Base-by-base conservation (phyloP, 2,888 invertebrate genomes). In the Slavum lentiscoides region DNA sequence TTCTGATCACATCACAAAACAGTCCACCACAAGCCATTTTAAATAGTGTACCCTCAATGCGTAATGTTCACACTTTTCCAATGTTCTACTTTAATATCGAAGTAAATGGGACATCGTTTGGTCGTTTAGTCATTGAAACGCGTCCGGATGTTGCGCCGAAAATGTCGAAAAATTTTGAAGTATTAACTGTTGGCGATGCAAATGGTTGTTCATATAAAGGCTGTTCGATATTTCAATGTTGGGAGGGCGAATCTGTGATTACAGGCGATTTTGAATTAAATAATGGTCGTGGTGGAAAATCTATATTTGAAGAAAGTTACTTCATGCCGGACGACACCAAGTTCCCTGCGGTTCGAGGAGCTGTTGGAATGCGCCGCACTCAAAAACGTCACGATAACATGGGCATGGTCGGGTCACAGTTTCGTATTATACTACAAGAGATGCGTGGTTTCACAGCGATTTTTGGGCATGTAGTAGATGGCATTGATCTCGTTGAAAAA, bases 401-500 rank as follows among this genome's bases (percentile, higher is more conserved):
- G 84, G 93, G 93, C 73, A 90, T 93, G 89, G 93, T 94, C n/a
- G 94, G 93, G 39, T 93, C 93, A 82, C 94, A 94, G 87, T 94
- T 94, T 87, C 91, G 94, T 83, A 91, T 94, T 83, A 92, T 94
- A 84, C 87, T 94, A 85, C 91, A 92, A 84, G 93, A 94, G 86
- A 93, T 93, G 92, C 89, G 93, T 83, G 92, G 92, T 66, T 94
- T 94, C 87, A 93, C 93, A 8, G 93, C 92, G 64, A 93, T 94
- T 84, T 94, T 94, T 86, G 94, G 92, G 58, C 91, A 91, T 87
- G 93, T 94, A 19, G 90, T 93, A 84, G 93, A 93, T 85, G 93
- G 93, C 23, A 88, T 94, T 83, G 93, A 93, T 85, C 88, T 93
- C 84, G 91, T 93, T 82, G 93, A 93, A 86, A 91, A 92, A 86